Percentiles rank a stretch among this genome's conserved stretches.
Conservation (phyloP, 2,888 invertebrate species). For the Catocala nupta region DNA sequence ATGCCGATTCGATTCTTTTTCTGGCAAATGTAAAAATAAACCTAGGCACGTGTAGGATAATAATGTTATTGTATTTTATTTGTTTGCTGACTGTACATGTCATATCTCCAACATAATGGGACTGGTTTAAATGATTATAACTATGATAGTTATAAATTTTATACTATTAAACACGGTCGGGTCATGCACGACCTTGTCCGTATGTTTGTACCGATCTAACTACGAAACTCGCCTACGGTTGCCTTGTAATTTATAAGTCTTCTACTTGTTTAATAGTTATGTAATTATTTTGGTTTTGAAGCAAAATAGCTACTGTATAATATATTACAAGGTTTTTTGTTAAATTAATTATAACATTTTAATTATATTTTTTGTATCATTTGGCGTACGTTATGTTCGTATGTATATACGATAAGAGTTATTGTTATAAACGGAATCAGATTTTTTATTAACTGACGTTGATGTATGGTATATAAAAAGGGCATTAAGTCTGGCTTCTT, state of each 20-base stretch:
- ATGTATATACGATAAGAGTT: too few species aligned
- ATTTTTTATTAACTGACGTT: too few species aligned
- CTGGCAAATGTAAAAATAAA: too few species aligned
- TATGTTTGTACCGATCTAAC: conserved; percentile 54
- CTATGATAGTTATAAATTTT: conserved; percentile 72
- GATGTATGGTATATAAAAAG: too few species aligned
- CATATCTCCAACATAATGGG: conserved; percentile 44
- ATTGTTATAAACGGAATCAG: too few species aligned
- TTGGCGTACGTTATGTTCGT: too few species aligned
- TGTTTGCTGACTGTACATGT: conserved; percentile 35
- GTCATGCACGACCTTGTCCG: conserved; percentile 66
- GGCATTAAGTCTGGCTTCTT: too few species aligned
- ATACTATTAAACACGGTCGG: conserved; percentile 59
- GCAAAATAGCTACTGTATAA: conserved; percentile 25
- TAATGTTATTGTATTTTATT: neutral
- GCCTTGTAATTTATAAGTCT: conserved; percentile 61
- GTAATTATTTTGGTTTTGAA: conserved; percentile 36
- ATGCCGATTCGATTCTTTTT: too few species aligned
- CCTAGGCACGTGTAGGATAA: too few species aligned
- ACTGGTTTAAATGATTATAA: conserved; percentile 68
- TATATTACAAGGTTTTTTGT: neutral
- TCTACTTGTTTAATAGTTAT: conserved; percentile 45
- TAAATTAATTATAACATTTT: neutral
- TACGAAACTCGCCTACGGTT: conserved; percentile 60
- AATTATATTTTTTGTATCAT: too few species aligned